These are phyloP conservation scores for Casuarius casuarius DNA, from an alignment of 2,113 vertebrate genomes.

Conservation along the genomic window DNA sequence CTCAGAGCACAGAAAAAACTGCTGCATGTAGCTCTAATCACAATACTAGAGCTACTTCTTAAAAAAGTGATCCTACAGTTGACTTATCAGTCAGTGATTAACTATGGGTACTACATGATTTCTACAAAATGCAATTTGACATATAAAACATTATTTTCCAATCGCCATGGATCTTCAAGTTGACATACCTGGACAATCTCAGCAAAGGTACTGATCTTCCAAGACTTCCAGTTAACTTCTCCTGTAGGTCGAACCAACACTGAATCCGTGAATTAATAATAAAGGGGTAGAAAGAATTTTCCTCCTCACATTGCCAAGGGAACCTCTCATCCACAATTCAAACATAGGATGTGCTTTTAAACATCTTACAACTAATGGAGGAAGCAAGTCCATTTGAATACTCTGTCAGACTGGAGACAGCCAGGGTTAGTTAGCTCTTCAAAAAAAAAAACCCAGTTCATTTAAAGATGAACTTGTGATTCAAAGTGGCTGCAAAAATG, in stretches of 20 bases:
- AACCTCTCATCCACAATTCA: constrained; percentile 81
- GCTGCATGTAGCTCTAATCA: background rate
- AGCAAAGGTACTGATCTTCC: constrained; percentile 75
- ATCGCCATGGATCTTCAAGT: background rate
- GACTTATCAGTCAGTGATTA: background rate
- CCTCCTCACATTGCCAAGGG: constrained; percentile 87
- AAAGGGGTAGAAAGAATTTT: constrained; percentile 87
- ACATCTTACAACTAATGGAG: constrained; percentile 79
- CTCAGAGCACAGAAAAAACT: background rate
- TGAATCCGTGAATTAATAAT: constrained; percentile 95
- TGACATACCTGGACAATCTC: constrained; percentile 83
- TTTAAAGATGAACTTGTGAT: constrained; percentile 66
- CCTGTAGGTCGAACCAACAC: constrained; percentile 96
- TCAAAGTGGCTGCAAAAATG: constrained; percentile 74
- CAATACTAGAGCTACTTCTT: background rate
- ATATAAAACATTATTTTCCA: background rate
- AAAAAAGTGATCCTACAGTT: fast-evolving
- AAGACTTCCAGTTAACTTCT: constrained; percentile 84
- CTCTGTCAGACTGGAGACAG: constrained; percentile 80
- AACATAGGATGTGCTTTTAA: constrained; percentile 78
- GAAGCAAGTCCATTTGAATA: constrained; percentile 81
- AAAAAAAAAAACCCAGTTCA: constrained; percentile 58
- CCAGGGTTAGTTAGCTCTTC: constrained; percentile 77
- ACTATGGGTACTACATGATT: background rate
- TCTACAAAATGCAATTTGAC: background rate